These are phyloP conservation scores for Yponomeuta evonymella DNA, from an alignment of 2,888 invertebrate species.

Conservation along the genomic window DNA sequence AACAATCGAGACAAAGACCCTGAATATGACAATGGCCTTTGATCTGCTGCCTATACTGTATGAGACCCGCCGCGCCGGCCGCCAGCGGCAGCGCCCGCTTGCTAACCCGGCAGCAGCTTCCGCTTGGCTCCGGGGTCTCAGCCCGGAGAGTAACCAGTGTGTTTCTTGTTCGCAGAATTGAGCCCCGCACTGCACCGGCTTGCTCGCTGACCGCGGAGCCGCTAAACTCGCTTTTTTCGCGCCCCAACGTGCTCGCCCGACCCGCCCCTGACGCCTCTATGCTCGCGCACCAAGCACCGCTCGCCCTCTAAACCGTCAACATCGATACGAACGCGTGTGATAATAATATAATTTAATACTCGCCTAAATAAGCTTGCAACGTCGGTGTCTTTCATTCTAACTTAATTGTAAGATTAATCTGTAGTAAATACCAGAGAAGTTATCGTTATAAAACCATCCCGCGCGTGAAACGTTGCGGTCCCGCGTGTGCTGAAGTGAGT, in stretches of 20 bases:
- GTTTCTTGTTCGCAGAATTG: constrained; percentile 77
- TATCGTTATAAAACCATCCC: constrained; percentile 28
- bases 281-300: constrained; percentile 73
- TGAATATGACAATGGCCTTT: constrained; percentile 29
- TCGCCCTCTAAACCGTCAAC: constrained; percentile 73
- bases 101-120: constrained; percentile 75
- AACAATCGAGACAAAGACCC: constrained; percentile 6
- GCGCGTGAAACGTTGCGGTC: constrained; percentile 42
- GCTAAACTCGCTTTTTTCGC: constrained; percentile 75
- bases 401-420: constrained; percentile 68
- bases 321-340: constrained; percentile 74
- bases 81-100: constrained; percentile 51
- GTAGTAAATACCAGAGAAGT: constrained; percentile 39
- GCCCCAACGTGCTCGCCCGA: constrained; percentile 67
- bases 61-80: neutral
- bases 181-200: constrained; percentile 74
- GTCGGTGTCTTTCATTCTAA: constrained; percentile 73
- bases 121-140: constrained; percentile 70
- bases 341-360: constrained; percentile 68
- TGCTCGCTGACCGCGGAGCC: constrained; percentile 74
- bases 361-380: constrained; percentile 74
- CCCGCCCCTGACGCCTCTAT: constrained; percentile 60
- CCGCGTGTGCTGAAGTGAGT: constrained; percentile 55
- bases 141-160: constrained; percentile 73
- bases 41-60: constrained; percentile 34